Base-by-base conservation (phyloP, 2,888 invertebrate genomes). In the Hypercompe scribonia region DNA sequence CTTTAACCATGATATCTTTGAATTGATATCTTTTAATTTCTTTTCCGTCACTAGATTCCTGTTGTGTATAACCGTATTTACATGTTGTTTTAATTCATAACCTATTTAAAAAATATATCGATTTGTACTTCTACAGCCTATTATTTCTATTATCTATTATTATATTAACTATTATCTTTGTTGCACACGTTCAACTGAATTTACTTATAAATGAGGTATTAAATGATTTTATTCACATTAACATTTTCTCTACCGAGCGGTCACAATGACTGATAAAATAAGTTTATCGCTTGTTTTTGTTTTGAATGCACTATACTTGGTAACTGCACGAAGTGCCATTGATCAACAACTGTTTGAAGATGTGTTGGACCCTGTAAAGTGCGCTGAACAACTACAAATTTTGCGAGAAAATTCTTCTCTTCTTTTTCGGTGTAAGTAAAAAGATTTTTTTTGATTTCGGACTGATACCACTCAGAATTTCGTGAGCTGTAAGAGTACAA, bases 291-390 rank as follows among this genome's bases (percentile, higher is more conserved):
- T 84, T n/a, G 39, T 64, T n/a, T 13, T 77, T 21, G 34, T 81
- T 75, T 39, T 78, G 8, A 74, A 75, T 63, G 71, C 58, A 73
- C 82, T 85, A 24, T 33, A 69, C 21, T 46, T 33, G 15, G 77
- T 73, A 28, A 73, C 83, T 58, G 77, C 70, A 1, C 78, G 81
- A 58, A 87, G 83, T 84, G 89, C 84, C 0, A 91, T 89, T 76
- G 89, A 92, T 33, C 68, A 86, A 54, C 84, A 88, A 15, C 77
- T 92, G 39, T 90, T 91, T 68, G 80, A 89, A 36, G 85, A 81
- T 81, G 91, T 89, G 10, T 73, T 92, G n/a, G 83, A 92, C 78
- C 65, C 85, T 1, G 82, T 74, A 1, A 70, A 84, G 72, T 92
- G 92, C 80, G 64, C 83, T 15, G 65, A 74, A 2, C 91, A 91